Conservation (phyloP, 1,140 invertebrate species). For the Bradysia coprophila region DNA sequence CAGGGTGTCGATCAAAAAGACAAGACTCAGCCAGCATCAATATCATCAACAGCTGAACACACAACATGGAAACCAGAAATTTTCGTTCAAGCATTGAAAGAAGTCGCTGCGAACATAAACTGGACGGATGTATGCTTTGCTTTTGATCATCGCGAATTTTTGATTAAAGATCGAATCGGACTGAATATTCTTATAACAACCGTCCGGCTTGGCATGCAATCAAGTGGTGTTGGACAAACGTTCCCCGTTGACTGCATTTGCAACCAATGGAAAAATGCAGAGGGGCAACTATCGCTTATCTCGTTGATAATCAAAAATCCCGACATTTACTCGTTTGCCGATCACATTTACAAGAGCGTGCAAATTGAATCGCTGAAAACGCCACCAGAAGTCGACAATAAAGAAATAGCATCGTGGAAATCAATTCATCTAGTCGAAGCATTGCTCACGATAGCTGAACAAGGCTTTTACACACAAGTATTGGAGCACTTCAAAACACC, state of each 20-base stretch:
- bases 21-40: slow-evolving; percentile 7
- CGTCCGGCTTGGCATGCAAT: slow-evolving; percentile 57
- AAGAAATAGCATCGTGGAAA: slow-evolving; percentile 81
- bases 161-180: slow-evolving; percentile 70
- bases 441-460: slow-evolving; percentile 69
- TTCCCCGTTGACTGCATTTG: slow-evolving; percentile 85
- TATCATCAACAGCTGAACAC: slow-evolving; percentile 21
- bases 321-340: slow-evolving; percentile 87
- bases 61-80: slow-evolving; percentile 85
- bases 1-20: slow-evolving; percentile 11
- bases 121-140: slow-evolving; percentile 88
- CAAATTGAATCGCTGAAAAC: slow-evolving; percentile 79
- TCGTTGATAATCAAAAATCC: slow-evolving; percentile 73
- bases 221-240: slow-evolving; percentile 46
- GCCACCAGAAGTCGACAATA: slow-evolving; percentile 79
- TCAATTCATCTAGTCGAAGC: slow-evolving; percentile 81
- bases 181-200: slow-evolving; percentile 64
- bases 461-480: slow-evolving; percentile 60
- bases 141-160: slow-evolving; percentile 77
- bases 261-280: slow-evolving; percentile 77
- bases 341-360: slow-evolving; percentile 72
- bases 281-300: slow-evolving; percentile 80
- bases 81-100: slow-evolving; percentile 78
- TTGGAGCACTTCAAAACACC: slow-evolving; percentile 87
- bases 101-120: slow-evolving; percentile 64